Evolutionary conservation across 1,140 invertebrate species (phyloP), one percentile per base, ranked within the genome.

Genomic region (Plectus sambesii): DNA sequence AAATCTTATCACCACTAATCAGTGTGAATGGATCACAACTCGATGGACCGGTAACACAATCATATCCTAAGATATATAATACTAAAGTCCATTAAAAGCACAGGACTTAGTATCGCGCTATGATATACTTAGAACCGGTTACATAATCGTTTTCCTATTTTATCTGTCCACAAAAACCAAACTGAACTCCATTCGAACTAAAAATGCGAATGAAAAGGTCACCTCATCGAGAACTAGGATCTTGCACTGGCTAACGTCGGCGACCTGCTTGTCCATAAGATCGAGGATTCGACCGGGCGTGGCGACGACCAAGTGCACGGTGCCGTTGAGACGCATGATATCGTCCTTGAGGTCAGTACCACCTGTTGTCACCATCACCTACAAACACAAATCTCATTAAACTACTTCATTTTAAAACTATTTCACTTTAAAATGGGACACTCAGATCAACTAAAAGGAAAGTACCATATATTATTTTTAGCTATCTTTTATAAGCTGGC

Each of bases 251-350:
- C 89, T 82, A 80, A 94, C 51, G 29, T 73, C 68, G 15, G 92
- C 90, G 59, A 98, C 86, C 71, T 88, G 84, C 74, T 98, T 98
- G 73, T 98, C 93, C 85, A 99, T 94, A 65, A 99, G 79, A 80
- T 99, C 94, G 66, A 98, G 80, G 74, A 99, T 97, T 74, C 94
- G 81, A 61, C 94, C 94, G 55, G 94, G 94, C 56, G 93, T 99
- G 39, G 94, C 94, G 69, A 99, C 94, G 68, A 99, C 87, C 55
- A 96, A 81, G 79, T 99, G 94, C 65, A 98, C 94, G 81, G 89
- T 89, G 74, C 97, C 87, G 77, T 94, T 96, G 70, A 99, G 87
- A 75, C 93, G 83, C 83, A 98, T 89, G 70, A 99, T 98, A 72
- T 99, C 94, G 74, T 99, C 93, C 69, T 90, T 83, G 51, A 98